Base-by-base conservation (phyloP, 2,113 vertebrate species). In the Climacteris rufus region DNA sequence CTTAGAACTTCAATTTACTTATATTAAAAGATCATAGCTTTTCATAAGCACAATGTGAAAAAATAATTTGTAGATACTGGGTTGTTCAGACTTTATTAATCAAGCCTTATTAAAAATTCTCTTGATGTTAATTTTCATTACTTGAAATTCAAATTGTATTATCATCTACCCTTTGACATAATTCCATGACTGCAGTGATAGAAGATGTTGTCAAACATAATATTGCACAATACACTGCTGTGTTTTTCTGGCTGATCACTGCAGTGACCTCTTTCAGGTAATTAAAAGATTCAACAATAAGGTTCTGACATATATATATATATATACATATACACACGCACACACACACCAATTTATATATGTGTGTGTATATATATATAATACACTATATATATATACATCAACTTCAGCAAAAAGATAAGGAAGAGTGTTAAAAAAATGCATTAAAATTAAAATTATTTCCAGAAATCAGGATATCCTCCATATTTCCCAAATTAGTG, bases 71-170 rank as follows among this genome's bases (percentile, higher is more conserved):
- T 39, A 54, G 45, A 74, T 69, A 44, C 3, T 71, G 25, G 89
- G 78, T 76, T 96, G 35, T 83, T 95, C 66, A 37, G 78, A 83
- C 5, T 74, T 79, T 39, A 30, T 68, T 90, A 92, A 54, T 45
- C 16, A 93, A 89, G 15, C 4, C 25, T 84, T 89, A 65, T 59
- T 86, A 63, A 65, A 83, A 40, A 84, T 45, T 87, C 3, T 72
- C 87, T 82, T 90, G 21, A 53, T 83, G 25, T 8, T 82, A 7
- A 44, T 93, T 92, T 85, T 75, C 25, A 72, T 54, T 8, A 45
- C 31, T 89, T 94, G 45, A 93, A 92, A 93, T 96, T 91, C 25
- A 91, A n/a, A 82, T 87, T 93, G 7, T 52, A n/a, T 77, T 94
- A 61, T 92, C 25, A 20, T 95, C 37, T 59, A 59, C 39, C 8